phyloP scores from a whole-genome alignment of 1,140 invertebrate genomes.

The Apis florea region DNA sequence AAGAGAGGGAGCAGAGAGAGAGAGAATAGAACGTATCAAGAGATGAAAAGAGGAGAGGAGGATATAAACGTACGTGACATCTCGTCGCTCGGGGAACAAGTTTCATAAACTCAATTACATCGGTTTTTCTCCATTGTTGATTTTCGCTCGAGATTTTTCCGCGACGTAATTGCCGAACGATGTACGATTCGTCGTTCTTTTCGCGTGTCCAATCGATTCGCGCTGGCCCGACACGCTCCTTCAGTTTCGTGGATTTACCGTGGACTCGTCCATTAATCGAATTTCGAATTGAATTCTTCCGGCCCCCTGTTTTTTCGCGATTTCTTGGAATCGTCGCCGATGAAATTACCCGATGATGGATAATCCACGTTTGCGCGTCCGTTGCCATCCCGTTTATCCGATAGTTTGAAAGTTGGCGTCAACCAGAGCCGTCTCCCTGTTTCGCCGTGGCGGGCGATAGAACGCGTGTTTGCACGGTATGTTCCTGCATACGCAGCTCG shows the following conservation, averaged over 20 bases:
- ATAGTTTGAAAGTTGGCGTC: conserved; percentile 2
- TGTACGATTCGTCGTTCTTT: conserved; percentile 35
- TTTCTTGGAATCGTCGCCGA: neutral
- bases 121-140: conserved; percentile 64
- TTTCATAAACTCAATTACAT: conserved; percentile 65
- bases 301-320: neutral
- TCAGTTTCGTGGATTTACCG: conserved; percentile 3
- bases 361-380: neutral
- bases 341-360: conserved; percentile 9
- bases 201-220: too few species aligned
- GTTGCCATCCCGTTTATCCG: neutral
- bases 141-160: conserved; percentile 64
- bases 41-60: neutral
- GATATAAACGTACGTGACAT: conserved; percentile 52
- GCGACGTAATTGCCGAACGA: conserved; percentile 54
- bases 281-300: conserved; percentile 27
- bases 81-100: conserved; percentile 52
- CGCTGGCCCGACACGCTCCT: too few species aligned
- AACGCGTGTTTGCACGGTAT: neutral
- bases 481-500: neutral
- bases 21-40: too few species aligned
- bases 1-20: neutral
- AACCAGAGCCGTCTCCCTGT: neutral
- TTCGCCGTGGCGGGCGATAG: too few species aligned
- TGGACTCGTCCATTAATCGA: neutral